Evolutionary conservation across 2,797 vertebrate genomes (phyloP), one percentile per base, ranked within the genome.

Genomic region (Scomberomorus guttatus): DNA sequence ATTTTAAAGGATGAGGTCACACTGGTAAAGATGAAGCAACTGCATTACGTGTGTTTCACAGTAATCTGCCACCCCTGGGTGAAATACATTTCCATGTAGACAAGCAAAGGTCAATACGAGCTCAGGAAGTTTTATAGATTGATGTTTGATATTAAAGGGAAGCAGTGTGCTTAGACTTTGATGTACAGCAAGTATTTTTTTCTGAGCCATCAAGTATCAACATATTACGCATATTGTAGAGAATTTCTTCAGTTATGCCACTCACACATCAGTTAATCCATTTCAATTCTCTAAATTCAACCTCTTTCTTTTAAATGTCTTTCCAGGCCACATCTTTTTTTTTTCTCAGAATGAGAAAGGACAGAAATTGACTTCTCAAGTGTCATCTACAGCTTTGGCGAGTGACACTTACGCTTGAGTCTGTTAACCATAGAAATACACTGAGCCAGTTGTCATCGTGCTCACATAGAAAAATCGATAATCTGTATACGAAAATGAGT

Each of bases 21-120:
- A 25, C 29, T 74, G 42, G 32, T 72, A 6, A 60, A 82, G 64
- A 82, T 83, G 78, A 89, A 79, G 83, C 58, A 24, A 75, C 52
- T 63, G 63, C 70, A 87, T 89, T 82, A 79, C 75, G 55, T 84
- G 76, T 51, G 82, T 81, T 75, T 86, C 51, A 42, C 69, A 87
- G 80, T 50, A 70, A 92, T 92, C 86, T 92, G 85, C 59, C 90
- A 91, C 81, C 86, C 52, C 61, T 46, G 71, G 42, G 88, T 66
- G 87, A 94, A 90, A 89, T 89, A 70, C 78, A 79, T 82, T 22
- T 83, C 77, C 70, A 4, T 72, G 69, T 57, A 75, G 69, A 76
- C 65, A 80, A 73, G 29, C 83, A 83, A 81, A 87, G 82, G 80
- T 84, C 88, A 90, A 20, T 6, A 14, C 13, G 24, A 60, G 73